Conservation (phyloP, 2,113 vertebrate genomes). For the Puffinus mauretanicus region DNA sequence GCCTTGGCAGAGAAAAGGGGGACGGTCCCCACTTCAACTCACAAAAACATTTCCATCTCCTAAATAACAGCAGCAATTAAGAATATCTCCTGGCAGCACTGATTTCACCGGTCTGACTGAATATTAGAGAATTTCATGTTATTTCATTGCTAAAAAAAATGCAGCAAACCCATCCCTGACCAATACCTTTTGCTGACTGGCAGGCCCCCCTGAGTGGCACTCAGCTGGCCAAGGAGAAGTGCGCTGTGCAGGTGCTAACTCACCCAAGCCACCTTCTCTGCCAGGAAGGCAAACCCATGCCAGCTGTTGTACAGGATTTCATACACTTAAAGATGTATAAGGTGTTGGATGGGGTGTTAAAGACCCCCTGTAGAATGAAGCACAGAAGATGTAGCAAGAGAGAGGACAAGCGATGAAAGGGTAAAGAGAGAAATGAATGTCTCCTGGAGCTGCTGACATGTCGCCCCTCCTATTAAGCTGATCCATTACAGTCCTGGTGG, state of each 20-base stretch:
- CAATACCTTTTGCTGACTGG: neutral
- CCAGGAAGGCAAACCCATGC: neutral
- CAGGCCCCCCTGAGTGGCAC: neutral
- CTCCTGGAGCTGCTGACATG: neutral
- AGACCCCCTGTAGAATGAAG: neutral
- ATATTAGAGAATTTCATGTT: neutral
- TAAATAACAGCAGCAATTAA: neutral
- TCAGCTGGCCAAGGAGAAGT: neutral
- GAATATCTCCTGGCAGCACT: neutral
- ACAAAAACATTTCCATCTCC: neutral
- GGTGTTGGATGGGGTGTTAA: neutral
- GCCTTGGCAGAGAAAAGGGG: neutral
- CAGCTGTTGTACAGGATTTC: neutral
- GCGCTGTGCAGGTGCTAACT: neutral
- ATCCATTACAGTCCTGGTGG: neutral
- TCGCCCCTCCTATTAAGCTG: neutral
- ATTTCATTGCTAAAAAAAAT: neutral
- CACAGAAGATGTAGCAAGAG: neutral
- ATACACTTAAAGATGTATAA: neutral
- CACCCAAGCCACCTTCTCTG: neutral
- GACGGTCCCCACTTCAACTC: neutral
- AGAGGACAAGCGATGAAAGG: neutral
- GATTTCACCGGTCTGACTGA: neutral
- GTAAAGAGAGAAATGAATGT: neutral
- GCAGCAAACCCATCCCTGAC: neutral